Evolutionary conservation across 92 coral and sea anemone genomes (phyloP).

Genomic region (Paragorgia papillata): DNA sequence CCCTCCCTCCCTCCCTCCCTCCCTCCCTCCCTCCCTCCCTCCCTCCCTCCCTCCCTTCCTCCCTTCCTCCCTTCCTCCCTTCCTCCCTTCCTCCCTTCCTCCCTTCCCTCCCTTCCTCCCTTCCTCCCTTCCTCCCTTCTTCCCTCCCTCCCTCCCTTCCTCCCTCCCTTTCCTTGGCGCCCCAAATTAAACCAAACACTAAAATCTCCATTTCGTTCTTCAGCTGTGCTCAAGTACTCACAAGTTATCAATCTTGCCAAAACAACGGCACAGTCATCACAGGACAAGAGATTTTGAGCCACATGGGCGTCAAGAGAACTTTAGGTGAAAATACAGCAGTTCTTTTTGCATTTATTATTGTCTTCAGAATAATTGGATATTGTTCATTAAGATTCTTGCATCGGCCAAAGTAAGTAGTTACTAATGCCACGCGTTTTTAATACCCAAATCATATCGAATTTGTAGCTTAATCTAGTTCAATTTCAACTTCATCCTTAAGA

Average conservation of each 20-base stretch:
- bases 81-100: not conserved
- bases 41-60: not conserved
- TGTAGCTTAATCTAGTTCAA: no score
- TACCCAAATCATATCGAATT: no score
- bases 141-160: no score
- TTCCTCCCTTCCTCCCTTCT: not conserved
- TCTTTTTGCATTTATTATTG: slow-evolving; percentile 50
- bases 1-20: not conserved
- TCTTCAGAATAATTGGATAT: slow-evolving; percentile 68
- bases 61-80: slow-evolving; percentile 2
- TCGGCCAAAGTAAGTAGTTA: slow-evolving; percentile 57
- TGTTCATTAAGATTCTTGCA: slow-evolving; percentile 71
- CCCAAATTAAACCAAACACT: not conserved
- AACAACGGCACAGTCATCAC: slow-evolving; percentile 71
- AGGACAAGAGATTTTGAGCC: slow-evolving; percentile 66
- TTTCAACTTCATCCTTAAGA: no score
- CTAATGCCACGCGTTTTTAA: no score
- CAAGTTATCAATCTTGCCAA: slow-evolving; percentile 64
- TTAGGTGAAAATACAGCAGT: slow-evolving; percentile 67
- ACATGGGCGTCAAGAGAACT: slow-evolving; percentile 60
- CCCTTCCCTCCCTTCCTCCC: not conserved
- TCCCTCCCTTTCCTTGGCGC: not conserved
- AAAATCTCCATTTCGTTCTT: not conserved
- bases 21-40: not conserved
- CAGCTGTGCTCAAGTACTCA: slow-evolving; percentile 57